Conservation (phyloP, 2,113 vertebrate genomes). For the Brachionichthys hirsutus region DNA sequence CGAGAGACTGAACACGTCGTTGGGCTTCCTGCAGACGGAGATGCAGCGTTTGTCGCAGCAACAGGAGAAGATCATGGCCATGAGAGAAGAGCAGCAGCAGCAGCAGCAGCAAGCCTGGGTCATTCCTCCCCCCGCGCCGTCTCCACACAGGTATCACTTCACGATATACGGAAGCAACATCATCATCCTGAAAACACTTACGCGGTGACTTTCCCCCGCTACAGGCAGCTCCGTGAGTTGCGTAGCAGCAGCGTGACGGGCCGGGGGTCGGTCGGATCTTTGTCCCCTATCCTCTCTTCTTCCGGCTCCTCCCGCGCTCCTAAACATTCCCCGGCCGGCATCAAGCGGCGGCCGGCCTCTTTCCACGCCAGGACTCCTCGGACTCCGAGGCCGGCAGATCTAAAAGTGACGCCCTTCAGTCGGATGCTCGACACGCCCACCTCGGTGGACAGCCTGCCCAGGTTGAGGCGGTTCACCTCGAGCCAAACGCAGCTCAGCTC, state of each 20-base stretch:
- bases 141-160: slow-evolving; percentile 83
- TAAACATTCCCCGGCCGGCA: slow-evolving; percentile 84
- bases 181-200: background rate
- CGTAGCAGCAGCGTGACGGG: slow-evolving; percentile 80
- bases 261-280: slow-evolving; percentile 80
- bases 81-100: slow-evolving; percentile 87
- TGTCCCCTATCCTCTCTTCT: slow-evolving; percentile 79
- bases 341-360: slow-evolving; percentile 84
- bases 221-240: slow-evolving; percentile 84
- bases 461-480: slow-evolving; percentile 87
- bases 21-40: slow-evolving; percentile 92
- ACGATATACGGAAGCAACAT: background rate
- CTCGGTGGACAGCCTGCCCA: slow-evolving; percentile 94
- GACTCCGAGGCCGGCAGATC: slow-evolving; percentile 90
- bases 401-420: slow-evolving; percentile 90
- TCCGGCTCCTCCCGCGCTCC: slow-evolving; percentile 82
- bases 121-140: slow-evolving; percentile 88
- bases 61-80: slow-evolving; percentile 94
- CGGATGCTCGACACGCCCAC: slow-evolving; percentile 91
- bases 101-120: slow-evolving; percentile 89
- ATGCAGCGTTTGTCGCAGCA: slow-evolving; percentile 96
- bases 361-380: slow-evolving; percentile 86
- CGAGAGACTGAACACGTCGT: slow-evolving; percentile 89
- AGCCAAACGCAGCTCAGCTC: slow-evolving; percentile 89
- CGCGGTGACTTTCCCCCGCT: slow-evolving; percentile 48